These are phyloP conservation scores for Drosophila pseudoananassae DNA, from an alignment of 1,140 invertebrate species.

Conservation along the genomic window DNA sequence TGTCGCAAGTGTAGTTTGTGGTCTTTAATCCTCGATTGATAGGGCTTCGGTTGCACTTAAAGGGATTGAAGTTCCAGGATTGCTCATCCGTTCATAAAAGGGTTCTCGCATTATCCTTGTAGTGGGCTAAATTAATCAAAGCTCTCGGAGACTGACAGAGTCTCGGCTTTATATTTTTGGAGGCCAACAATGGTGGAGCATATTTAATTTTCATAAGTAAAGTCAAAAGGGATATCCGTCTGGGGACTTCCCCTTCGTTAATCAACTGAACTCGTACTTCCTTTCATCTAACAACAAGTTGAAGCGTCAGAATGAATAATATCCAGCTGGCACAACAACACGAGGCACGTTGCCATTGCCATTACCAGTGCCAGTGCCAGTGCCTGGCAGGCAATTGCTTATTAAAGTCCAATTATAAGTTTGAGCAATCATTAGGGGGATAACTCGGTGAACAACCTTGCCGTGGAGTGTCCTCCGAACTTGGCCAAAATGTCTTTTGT, in stretches of 20 bases:
- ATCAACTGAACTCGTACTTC: constrained; percentile 19
- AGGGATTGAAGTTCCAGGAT: background rate
- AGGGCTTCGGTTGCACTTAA: constrained; percentile 8
- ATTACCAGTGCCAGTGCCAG: constrained; percentile 1
- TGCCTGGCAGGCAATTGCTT: constrained; percentile 62
- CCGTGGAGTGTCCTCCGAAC: constrained; percentile 34
- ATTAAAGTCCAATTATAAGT: constrained; percentile 70
- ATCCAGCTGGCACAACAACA: constrained; percentile 12
- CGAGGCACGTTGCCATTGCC: background rate
- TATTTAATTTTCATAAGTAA: background rate
- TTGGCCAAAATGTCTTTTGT: constrained; percentile 70
- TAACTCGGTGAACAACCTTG: background rate
- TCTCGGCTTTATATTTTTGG: too few relatives aligned
- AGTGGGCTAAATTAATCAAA: background rate
- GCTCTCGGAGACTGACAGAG: too few relatives aligned
- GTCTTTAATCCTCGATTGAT: constrained; percentile 39
- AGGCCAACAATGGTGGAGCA: background rate
- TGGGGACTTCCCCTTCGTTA: constrained; percentile 13
- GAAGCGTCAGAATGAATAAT: constrained; percentile 16
- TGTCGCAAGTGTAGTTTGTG: constrained; percentile 16
- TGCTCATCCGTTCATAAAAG: background rate
- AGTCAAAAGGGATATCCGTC: background rate
- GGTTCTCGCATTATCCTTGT: background rate
- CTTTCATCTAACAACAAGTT: constrained; percentile 20
- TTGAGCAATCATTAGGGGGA: constrained; percentile 52